phyloP scores from a whole-genome alignment of 2,113 vertebrate genomes.

The Neolamprologus devosi region DNA sequence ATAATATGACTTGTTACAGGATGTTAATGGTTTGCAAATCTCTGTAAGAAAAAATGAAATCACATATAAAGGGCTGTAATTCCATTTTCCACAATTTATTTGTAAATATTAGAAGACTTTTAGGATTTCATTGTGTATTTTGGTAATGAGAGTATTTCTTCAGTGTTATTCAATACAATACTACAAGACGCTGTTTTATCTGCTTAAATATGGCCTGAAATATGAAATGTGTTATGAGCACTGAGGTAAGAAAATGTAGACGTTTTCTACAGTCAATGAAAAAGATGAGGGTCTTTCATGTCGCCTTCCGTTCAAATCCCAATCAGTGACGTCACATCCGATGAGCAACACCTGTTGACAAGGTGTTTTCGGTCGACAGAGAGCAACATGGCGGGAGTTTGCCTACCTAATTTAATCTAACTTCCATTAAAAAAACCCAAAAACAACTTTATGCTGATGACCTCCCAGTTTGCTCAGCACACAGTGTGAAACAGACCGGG shows the following conservation, averaged over 20 bases:
- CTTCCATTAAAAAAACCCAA: rapidly evolving
- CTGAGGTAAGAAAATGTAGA: background rate
- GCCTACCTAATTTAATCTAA: background rate
- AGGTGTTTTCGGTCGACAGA: background rate
- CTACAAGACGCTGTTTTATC: background rate
- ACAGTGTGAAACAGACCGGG: background rate
- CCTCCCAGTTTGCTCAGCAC: background rate
- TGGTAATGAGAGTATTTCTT: background rate
- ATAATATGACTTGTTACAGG: background rate
- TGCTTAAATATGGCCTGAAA: background rate
- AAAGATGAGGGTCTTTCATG: background rate
- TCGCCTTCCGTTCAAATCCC: background rate
- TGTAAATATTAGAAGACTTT: background rate
- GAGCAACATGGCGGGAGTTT: background rate
- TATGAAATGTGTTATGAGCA: background rate
- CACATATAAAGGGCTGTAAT: background rate
- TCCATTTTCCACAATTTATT: background rate
- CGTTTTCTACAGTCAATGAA: background rate
- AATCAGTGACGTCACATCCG: background rate
- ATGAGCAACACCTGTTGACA: background rate
- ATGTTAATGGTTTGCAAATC: background rate
- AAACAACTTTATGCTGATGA: background rate
- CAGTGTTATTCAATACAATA: background rate
- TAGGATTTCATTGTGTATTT: background rate
- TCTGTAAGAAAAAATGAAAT: background rate